Evolutionary conservation across 2,113 vertebrate species (phyloP), one percentile per base, ranked within the genome.

Genomic region (Gobiocypris rarus): DNA sequence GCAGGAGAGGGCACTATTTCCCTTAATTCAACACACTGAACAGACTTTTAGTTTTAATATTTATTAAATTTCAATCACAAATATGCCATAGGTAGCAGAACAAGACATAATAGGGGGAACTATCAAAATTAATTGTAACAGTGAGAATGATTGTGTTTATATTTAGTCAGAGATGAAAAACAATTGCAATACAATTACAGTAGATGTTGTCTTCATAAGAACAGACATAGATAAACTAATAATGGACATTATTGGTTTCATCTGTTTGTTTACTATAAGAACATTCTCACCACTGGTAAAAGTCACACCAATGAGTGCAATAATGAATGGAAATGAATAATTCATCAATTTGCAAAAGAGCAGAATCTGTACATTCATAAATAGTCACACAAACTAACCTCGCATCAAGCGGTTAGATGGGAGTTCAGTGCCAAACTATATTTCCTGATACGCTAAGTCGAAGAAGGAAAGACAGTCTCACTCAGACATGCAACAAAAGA

Each of bases 311-410:
- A 38, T 67, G 50, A 67, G 79, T 65, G 81, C 71, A 85, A 90
- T 76, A 86, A 14, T 81, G 34, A 58, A 58, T 75, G 11, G 61
- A 86, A 1, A 71, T 48, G 38, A 85, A 85, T 17, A 83, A 84
- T 61, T 75, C 79, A 26, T 86, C 59, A 81, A 28, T 80, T 63
- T 83, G 71, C 43, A 83, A 84, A 91, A 86, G 28, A 86, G 71
- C n/a, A 89, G 28, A 90, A 88, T 88, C 71, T 89, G 82, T 89
- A 84, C 87, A 86, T 89, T 89, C 80, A 93, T 92, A 92, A 93
- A 93, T 92, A 94, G 69, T 86, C 70, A 88, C 69, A 83, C 78
- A 61, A 24, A 84, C 84, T 88, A 88, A 83, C 65, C 61, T 77
- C 34, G 74, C 65, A 90, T 82, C 75, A 89, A 89, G 74, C 84